These are phyloP conservation scores for Zaprionus inermis DNA, from an alignment of 1,140 invertebrate species.

Conservation along the genomic window DNA sequence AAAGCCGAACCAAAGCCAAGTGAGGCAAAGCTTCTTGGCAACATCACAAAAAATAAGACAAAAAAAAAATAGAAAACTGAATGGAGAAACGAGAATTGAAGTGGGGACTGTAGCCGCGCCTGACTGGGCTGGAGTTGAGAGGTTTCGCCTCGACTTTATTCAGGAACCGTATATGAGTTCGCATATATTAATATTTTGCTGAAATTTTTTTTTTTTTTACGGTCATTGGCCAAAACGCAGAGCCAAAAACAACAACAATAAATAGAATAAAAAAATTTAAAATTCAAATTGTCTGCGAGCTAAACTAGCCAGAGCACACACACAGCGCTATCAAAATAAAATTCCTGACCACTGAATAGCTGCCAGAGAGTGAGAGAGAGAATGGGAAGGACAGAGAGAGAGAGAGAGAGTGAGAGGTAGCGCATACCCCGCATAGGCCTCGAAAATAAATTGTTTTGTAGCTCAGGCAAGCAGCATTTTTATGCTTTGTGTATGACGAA, in stretches of 20 bases:
- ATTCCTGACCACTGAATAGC: slow-evolving; percentile 71
- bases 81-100: background rate
- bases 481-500: slow-evolving; percentile 26
- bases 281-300: slow-evolving; percentile 65
- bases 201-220: slow-evolving; percentile 21
- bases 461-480: slow-evolving; percentile 26
- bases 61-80: slow-evolving; percentile 6
- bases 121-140: slow-evolving; percentile 2
- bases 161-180: slow-evolving; percentile 29
- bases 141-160: background rate
- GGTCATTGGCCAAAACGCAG: slow-evolving; percentile 51
- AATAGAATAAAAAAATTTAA: slow-evolving; percentile 57
- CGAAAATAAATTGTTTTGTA: slow-evolving; percentile 49
- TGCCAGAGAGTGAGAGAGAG: slow-evolving; percentile 28
- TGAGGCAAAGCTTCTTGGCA: slow-evolving; percentile 43
- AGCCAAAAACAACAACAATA: slow-evolving; percentile 20
- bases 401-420: background rate
- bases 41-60: slow-evolving; percentile 29
- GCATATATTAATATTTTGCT: slow-evolving; percentile 42
- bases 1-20: slow-evolving; percentile 17
- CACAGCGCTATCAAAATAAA: slow-evolving; percentile 69
- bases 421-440: slow-evolving; percentile 55
- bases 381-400: slow-evolving; percentile 9
- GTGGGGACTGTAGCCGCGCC: too few relatives aligned
- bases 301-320: slow-evolving; percentile 32